These are phyloP conservation scores for Lerema accius DNA, from an alignment of 1,140 invertebrate species.

Conservation along the genomic window DNA sequence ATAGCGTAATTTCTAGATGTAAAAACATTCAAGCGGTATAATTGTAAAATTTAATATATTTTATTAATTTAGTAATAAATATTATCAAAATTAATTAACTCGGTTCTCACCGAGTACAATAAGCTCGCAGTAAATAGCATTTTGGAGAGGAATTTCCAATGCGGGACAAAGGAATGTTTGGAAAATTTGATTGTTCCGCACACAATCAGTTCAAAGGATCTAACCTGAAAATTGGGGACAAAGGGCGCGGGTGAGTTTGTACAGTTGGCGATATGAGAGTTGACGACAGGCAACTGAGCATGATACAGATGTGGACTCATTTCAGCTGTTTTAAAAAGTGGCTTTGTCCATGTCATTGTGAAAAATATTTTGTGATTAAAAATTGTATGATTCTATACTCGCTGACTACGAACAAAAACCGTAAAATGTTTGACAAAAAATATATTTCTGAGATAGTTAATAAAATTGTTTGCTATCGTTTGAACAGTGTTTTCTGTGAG, in stretches of 20 bases:
- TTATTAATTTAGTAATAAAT: constrained; percentile 4
- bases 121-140: constrained; percentile 25
- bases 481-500: too few relatives aligned
- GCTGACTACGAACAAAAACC: too few relatives aligned
- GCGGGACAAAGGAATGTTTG: constrained; percentile 44
- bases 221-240: constrained; percentile 36
- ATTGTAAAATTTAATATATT: too few relatives aligned
- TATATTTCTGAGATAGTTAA: too few relatives aligned
- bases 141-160: constrained; percentile 22
- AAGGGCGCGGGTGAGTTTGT: constrained; percentile 35
- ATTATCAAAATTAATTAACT: constrained; percentile 25
- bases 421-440: too few relatives aligned
- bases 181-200: constrained; percentile 43
- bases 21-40: too few relatives aligned
- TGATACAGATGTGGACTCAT: constrained; percentile 14
- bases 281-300: constrained; percentile 10
- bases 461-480: too few relatives aligned
- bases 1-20: too few relatives aligned
- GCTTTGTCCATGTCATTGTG: too few relatives aligned
- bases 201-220: constrained; percentile 46
- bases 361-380: too few relatives aligned
- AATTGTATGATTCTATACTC: too few relatives aligned
- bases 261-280: constrained; percentile 16
- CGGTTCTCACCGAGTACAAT: constrained; percentile 2
- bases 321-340: too few relatives aligned